Base-by-base conservation (phyloP, 2,797 vertebrate species). In the Manis javanica region DNA sequence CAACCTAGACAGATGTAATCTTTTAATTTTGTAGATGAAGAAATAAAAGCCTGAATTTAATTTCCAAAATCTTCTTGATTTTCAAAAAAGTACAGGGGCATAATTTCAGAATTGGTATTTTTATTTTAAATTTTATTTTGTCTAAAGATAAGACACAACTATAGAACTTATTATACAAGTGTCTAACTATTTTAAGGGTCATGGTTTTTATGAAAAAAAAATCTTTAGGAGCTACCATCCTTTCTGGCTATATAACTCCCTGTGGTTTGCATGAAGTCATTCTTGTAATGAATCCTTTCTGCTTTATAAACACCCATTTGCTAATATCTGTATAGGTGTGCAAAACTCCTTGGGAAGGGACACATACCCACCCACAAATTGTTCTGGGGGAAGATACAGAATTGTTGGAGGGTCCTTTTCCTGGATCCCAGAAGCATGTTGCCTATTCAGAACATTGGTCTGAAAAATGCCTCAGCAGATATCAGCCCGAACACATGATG, bases 51-150 rank as follows among this genome's bases (percentile, higher is more conserved):
- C 74, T 46, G 46, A 46, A 46, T 46, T 46, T 46, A 11, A 46
- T 46, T 46, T 46, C 46, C 46, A 46, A 46, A 46, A 46, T 46
- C 46, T 46, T 46, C 46, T 10, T 42, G 13, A 13, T 37, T 66
- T 69, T 63, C 51, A 34, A 57, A 66, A 89, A 61, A 63, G 13
- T 57, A 71, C 26, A 63, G 29, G 85, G 68, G 11, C 37, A 0
- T 18, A 46, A 34, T 37, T 46, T 85, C 66, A 72, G 49, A 42
- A 72, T 19, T 24, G 34, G 39, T 57, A 7, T 83, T 49, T 16
- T 91, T 72, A 59, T 81, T 79, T 82, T 63, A 42, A 51, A 49
- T 71, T 72, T 71, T 21, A 51, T 64, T 69, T 78, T 69, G 59
- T 31, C 34, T 59, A 46, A 59, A 72, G 23, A 9, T 34, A 7